Evolutionary conservation across 2,113 vertebrate genomes (phyloP).

Genomic region (Tichodroma muraria): DNA sequence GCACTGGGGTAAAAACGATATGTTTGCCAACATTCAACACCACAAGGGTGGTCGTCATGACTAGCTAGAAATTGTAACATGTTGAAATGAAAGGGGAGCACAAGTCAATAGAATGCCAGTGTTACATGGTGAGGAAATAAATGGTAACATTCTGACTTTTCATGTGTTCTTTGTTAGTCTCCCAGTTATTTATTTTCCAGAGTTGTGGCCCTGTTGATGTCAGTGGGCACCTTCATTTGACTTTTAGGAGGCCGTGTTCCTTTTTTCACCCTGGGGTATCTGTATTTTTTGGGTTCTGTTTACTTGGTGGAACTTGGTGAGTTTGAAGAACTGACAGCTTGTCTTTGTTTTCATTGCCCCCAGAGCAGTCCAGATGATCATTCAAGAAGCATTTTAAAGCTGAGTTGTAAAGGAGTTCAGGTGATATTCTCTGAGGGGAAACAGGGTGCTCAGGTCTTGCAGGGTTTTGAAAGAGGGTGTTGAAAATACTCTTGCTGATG

Average conservation of each 20-base stretch:
- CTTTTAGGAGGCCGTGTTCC: background rate
- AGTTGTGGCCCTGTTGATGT: background rate
- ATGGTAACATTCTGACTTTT: background rate
- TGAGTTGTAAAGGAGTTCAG: background rate
- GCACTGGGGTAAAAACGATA: rapidly evolving
- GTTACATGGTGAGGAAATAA: background rate
- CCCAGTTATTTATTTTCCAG: background rate
- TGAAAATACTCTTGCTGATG: background rate
- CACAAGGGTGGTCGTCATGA: background rate
- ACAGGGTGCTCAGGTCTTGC: background rate
- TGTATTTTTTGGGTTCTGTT: background rate
- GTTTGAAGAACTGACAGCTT: background rate
- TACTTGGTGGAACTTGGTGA: background rate
- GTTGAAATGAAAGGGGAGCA: background rate
- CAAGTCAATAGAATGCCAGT: background rate
- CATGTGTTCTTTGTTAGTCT: background rate
- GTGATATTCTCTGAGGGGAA: background rate
- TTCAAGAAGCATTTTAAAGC: background rate
- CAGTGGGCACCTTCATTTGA: background rate
- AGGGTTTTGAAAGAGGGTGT: background rate
- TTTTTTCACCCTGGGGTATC: background rate
- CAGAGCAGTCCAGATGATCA: background rate
- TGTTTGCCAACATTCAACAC: background rate
- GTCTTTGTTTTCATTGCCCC: background rate
- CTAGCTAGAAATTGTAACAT: background rate